Evolutionary conservation across 1,140 invertebrate genomes (phyloP), one percentile per base, ranked within the genome.

Genomic region (Drosophila repleta): DNA sequence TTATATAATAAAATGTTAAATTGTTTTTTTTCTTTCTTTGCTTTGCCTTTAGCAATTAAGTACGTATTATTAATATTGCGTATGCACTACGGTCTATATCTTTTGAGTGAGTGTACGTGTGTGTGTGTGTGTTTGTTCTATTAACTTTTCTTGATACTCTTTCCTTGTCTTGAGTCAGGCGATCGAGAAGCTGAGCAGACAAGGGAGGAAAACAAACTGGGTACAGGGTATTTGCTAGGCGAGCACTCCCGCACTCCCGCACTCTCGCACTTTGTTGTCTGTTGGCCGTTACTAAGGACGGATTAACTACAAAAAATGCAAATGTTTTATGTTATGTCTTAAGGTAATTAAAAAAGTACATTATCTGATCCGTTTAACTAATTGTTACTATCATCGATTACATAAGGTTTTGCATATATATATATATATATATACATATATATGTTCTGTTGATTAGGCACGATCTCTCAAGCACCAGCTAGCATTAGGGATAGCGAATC

Each of bases 281-380:
- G 52, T 78, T 85, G 63, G 78, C 83, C 78, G 60, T 85, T 85
- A 51, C 48, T 88, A 48, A 87, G 82, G 82, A 87, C 82, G 82
- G 82, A 87, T 88, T 88, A 82, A 82, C 82, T 87, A 87, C 79
- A 87, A 87, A 85, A 87, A 85, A 85, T 84, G 79, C 80, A 76
- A 83, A 61, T 56, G 41, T 71, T n/a, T n/a, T 72, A 56, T 35
- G 32, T 81, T 83, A 62, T 68, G 48, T 71, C 76, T 72, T 52
- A 75, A 61, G 52, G 20, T 69, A 51, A 52, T 39, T 43, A 58
- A 53, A 67, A 69, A 69, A 53, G 32, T 62, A 17, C 43, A 10
- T 49, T 48, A 49, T 62, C 24, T 39, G 46, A 35, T 13, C 11
- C 46, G 49, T 18, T 51, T 35, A 65, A 66, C 62, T 66, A 71